A percentile compares a stretch with the other conserved stretches of the same genome.
Evolutionary conservation across 64 coral and sea anemone species (phyloP).

Genomic region (Montipora foliosa): DNA sequence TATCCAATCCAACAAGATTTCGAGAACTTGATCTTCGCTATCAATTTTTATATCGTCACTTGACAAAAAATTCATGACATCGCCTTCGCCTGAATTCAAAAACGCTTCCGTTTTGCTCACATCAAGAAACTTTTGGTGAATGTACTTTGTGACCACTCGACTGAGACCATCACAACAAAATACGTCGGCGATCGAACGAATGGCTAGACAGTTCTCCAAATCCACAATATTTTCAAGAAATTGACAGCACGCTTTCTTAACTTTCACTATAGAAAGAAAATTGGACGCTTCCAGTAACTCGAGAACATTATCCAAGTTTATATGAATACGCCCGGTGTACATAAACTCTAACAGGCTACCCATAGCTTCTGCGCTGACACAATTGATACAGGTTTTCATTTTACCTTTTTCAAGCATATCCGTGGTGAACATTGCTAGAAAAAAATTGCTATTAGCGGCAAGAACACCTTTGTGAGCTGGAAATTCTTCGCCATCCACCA

Average conservation of each 20-base stretch:
- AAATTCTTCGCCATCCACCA: slow-evolving; percentile 62
- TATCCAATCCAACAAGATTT: slow-evolving; percentile 75
- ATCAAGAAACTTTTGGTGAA: slow-evolving; percentile 62
- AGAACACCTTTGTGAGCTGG: slow-evolving; percentile 85
- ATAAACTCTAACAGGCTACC: slow-evolving; percentile 76
- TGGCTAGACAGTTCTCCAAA: slow-evolving; percentile 73
- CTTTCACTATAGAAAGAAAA: slow-evolving; percentile 72
- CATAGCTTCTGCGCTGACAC: slow-evolving; percentile 60
- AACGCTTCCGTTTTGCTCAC: slow-evolving; percentile 74
- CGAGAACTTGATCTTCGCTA: slow-evolving; percentile 69
- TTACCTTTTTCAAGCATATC: slow-evolving; percentile 82
- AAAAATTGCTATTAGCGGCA: slow-evolving; percentile 86
- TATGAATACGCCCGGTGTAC: slow-evolving; percentile 76
- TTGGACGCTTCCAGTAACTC: slow-evolving; percentile 85
- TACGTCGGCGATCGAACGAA: slow-evolving; percentile 80
- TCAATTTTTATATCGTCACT: slow-evolving; percentile 85
- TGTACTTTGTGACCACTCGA: slow-evolving; percentile 53
- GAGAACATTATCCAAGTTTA: slow-evolving; percentile 71
- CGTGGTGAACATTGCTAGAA: slow-evolving; percentile 88
- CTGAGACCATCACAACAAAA: slow-evolving; percentile 66
- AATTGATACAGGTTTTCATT: slow-evolving; percentile 29
- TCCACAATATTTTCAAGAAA: slow-evolving; percentile 70
- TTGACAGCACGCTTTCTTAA: slow-evolving; percentile 74
- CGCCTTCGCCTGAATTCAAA: slow-evolving; percentile 37
- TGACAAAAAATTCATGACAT: slow-evolving; percentile 67